These are phyloP conservation scores for Philonicus albiceps DNA, from an alignment of 2,888 invertebrate genomes.

Conservation along the genomic window DNA sequence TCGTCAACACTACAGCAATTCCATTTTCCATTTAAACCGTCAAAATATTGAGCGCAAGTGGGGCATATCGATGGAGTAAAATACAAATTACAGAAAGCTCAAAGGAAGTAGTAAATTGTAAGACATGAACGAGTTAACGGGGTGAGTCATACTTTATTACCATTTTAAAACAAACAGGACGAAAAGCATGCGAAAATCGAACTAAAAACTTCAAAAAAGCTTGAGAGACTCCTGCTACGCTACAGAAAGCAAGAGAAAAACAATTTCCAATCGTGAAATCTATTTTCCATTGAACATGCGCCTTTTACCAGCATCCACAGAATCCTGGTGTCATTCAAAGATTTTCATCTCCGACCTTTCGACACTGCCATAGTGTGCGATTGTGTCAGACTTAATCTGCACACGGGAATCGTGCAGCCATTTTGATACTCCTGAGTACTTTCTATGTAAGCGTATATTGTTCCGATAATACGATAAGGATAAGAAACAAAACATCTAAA, in stretches of 20 bases:
- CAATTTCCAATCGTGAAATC: neutral
- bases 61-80: neutral
- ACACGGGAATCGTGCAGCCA: neutral
- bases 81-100: neutral
- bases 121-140: neutral
- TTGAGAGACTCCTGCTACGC: neutral
- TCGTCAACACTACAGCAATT: neutral
- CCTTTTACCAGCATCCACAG: neutral
- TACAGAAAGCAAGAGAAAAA: neutral
- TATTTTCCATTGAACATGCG: conserved; percentile 10
- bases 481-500: neutral
- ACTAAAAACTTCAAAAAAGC: neutral
- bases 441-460: neutral
- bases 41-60: neutral
- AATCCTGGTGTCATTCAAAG: neutral
- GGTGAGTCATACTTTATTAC: neutral
- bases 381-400: neutral
- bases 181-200: neutral
- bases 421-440: neutral
- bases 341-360: neutral
- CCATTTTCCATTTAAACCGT: neutral
- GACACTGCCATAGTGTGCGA: neutral
- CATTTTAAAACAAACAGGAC: neutral
- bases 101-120: conserved; percentile 2
- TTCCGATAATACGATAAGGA: neutral